Conservation (phyloP, 2,888 invertebrate species). For the Meghimatium bilineatum region DNA sequence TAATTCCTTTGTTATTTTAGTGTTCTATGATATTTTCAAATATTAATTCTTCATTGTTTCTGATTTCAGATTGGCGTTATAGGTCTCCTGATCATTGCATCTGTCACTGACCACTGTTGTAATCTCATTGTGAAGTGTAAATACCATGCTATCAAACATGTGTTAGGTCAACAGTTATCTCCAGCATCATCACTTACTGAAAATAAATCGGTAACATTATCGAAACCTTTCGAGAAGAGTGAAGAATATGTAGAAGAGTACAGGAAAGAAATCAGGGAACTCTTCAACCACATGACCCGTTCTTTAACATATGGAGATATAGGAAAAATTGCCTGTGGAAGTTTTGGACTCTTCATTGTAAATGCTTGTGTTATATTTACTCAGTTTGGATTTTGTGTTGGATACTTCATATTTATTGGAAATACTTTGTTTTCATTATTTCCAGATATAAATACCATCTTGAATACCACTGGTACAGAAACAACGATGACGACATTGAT, state of each 20-base stretch:
- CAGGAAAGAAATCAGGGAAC: slow-evolving; percentile 49
- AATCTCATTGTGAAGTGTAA: slow-evolving; percentile 73
- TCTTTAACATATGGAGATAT: slow-evolving; percentile 73
- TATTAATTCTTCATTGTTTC: not conserved
- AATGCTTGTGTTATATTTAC: slow-evolving; percentile 71
- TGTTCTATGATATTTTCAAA: not conserved
- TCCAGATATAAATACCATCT: slow-evolving; percentile 55
- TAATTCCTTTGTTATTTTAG: too few relatives aligned
- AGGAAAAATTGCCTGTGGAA: slow-evolving; percentile 69
- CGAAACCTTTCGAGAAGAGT: not conserved
- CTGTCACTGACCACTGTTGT: slow-evolving; percentile 74
- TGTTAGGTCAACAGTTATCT: not conserved
- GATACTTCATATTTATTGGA: slow-evolving; percentile 74
- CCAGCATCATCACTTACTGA: not conserved
- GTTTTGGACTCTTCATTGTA: slow-evolving; percentile 65
- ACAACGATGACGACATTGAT: not conserved
- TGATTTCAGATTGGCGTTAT: slow-evolving; percentile 68
- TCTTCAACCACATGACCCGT: slow-evolving; percentile 56
- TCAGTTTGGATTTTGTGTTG: slow-evolving; percentile 73
- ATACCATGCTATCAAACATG: slow-evolving; percentile 61
- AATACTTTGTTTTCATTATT: slow-evolving; percentile 71
- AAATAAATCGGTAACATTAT: slow-evolving; percentile 1
- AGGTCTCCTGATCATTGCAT: slow-evolving; percentile 68
- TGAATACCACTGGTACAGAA: not conserved
- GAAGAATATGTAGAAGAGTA: slow-evolving; percentile 22